These are phyloP conservation scores for Drosophila prolongata DNA, from an alignment of 2,888 invertebrate genomes.

Conservation along the genomic window DNA sequence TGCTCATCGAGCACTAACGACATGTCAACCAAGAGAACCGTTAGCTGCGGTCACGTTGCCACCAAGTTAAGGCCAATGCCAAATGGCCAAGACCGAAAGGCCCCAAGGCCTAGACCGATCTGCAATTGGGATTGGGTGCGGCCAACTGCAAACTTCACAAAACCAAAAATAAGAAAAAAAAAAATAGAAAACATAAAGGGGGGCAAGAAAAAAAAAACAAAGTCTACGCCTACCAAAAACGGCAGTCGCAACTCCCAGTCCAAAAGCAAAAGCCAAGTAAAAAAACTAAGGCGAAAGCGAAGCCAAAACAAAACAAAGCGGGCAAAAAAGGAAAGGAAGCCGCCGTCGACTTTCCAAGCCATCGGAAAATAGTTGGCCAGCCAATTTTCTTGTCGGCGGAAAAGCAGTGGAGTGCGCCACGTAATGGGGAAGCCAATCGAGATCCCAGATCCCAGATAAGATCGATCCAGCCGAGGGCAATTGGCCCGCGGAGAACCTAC, in stretches of 20 bases:
- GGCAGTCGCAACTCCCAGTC: conserved; percentile 53
- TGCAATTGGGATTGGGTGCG: conserved; percentile 11
- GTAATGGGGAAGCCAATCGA: conserved; percentile 17
- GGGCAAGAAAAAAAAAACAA: conserved; percentile 20
- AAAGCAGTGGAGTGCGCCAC: conserved; percentile 17
- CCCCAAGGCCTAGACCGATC: conserved; percentile 21
- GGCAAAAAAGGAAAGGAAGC: conserved; percentile 40
- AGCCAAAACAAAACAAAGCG: conserved; percentile 22
- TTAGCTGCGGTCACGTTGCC: conserved; percentile 70
- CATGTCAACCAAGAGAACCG: conserved; percentile 73
- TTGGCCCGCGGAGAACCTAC: conserved; percentile 4
- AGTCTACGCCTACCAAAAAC: conserved; percentile 68
- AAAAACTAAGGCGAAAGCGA: conserved; percentile 41
- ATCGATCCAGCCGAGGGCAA: conserved; percentile 27
- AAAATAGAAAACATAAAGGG: conserved; percentile 5
- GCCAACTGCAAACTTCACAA: conserved; percentile 28
- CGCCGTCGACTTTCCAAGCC: conserved; percentile 37
- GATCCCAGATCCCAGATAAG: conserved; percentile 17
- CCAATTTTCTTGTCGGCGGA: conserved; percentile 26
- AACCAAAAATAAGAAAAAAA: neutral
- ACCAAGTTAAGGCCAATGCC: conserved; percentile 21
- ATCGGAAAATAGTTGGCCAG: conserved; percentile 29
- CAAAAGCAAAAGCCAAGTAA: conserved; percentile 17
- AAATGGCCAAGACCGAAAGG: conserved; percentile 12
- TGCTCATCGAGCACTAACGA: conserved; percentile 60